phyloP scores from a whole-genome alignment of 92 coral and sea anemone species.

The Heteractis magnifica region DNA sequence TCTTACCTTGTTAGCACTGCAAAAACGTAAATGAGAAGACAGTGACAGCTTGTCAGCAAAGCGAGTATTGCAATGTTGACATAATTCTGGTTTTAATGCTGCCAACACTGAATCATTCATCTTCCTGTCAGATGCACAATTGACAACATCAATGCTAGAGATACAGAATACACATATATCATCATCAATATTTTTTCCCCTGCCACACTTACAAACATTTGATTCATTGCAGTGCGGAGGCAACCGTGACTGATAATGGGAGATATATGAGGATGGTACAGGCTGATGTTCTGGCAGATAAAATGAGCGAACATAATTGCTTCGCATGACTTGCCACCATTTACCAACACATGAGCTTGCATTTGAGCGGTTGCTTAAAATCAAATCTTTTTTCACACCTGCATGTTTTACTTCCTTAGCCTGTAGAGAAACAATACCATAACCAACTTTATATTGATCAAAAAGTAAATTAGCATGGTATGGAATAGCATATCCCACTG shows the following conservation, averaged over 20 bases:
- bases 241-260: conserved; percentile 42
- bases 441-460: conserved; percentile 41
- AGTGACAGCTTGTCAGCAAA: conserved; percentile 46
- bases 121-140: conserved; percentile 35
- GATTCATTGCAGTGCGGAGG: conserved; percentile 41
- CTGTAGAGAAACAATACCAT: conserved; percentile 52
- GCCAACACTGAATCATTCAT: conserved; percentile 33
- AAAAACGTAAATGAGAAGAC: conserved; percentile 6
- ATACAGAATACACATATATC: conserved; percentile 34
- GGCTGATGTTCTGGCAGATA: conserved; percentile 60
- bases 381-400: conserved; percentile 49
- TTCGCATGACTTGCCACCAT: conserved; percentile 66
- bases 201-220: conserved; percentile 56
- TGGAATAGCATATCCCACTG: conserved; percentile 62
- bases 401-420: conserved; percentile 68
- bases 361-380: conserved; percentile 41
- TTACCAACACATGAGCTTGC: conserved; percentile 19
- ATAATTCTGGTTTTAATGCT: conserved; percentile 39
- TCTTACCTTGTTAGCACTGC: not conserved
- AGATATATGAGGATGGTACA: conserved; percentile 36
- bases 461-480: conserved; percentile 51
- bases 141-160: conserved; percentile 28
- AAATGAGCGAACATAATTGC: conserved; percentile 61
- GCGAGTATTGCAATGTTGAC: conserved; percentile 32
- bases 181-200: conserved; percentile 37